Evolutionary conservation across 2,888 invertebrate genomes (phyloP).

Genomic region (Sericinus montela): DNA sequence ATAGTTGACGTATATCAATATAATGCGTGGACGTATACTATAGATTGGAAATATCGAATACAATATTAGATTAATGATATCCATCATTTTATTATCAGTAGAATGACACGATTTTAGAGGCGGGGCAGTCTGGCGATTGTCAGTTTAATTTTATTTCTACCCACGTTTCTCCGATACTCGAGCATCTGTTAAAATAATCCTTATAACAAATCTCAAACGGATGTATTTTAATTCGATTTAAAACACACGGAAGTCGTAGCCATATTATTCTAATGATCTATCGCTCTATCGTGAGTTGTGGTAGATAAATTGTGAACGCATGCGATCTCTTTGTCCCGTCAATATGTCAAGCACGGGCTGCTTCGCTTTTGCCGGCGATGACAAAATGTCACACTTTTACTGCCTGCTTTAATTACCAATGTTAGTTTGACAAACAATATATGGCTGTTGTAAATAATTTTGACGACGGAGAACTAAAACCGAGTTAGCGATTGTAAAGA

Average conservation of each 20-base stretch:
- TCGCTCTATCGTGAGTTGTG: conserved; percentile 33
- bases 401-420: conserved; percentile 25
- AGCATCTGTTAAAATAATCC: conserved; percentile 11
- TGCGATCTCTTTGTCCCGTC: conserved; percentile 71
- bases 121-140: conserved; percentile 22
- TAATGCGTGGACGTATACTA: too few species aligned
- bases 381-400: conserved; percentile 51
- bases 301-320: conserved; percentile 60
- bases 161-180: conserved; percentile 15
- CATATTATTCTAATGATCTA: conserved; percentile 41
- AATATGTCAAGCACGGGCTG: conserved; percentile 62
- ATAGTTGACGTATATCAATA: too few species aligned
- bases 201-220: conserved; percentile 10
- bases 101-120: conserved; percentile 25
- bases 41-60: too few species aligned
- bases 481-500: neutral
- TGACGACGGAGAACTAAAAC: conserved; percentile 2
- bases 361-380: conserved; percentile 48
- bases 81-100: conserved; percentile 25
- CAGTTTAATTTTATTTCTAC: conserved; percentile 26
- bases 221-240: conserved; percentile 15
- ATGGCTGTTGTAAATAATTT: conserved; percentile 13
- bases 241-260: conserved; percentile 38
- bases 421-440: conserved; percentile 15
- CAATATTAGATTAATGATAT: conserved; percentile 6